Evolutionary conservation across 2,797 vertebrate species (phyloP).

Genomic region (Xenentodon cancila): DNA sequence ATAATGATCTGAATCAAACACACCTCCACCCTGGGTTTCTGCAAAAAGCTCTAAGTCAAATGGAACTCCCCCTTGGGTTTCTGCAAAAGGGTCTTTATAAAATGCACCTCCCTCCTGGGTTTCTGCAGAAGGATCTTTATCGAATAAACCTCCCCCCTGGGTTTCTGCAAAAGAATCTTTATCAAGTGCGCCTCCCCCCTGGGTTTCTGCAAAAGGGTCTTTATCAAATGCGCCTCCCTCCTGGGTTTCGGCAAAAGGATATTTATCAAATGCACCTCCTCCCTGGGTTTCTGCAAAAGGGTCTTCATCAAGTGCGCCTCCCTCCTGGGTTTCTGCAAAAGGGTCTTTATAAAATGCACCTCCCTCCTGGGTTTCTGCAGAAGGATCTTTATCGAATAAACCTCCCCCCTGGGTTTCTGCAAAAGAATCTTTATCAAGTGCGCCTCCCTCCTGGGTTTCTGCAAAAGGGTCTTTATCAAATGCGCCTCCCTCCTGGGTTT

Average conservation of each 20-base stretch:
- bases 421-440: neutral
- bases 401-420: neutral
- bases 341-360: neutral
- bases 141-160: neutral
- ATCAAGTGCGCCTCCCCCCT: slow-evolving; percentile 12
- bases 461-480: slow-evolving; percentile 4
- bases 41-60: slow-evolving; percentile 14
- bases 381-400: neutral
- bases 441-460: slow-evolving; percentile 3
- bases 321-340: neutral
- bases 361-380: neutral
- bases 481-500: neutral
- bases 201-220: accelerated
- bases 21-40: slow-evolving; percentile 2
- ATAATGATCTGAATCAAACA: slow-evolving; percentile 9
- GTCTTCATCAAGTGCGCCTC: neutral
- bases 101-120: slow-evolving; percentile 2
- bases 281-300: neutral
- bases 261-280: slow-evolving; percentile 10
- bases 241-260: neutral
- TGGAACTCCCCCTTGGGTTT: neutral
- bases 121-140: neutral
- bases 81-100: slow-evolving; percentile 14
- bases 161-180: neutral
- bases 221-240: slow-evolving; percentile 22